Evolutionary conservation across 1,140 invertebrate genomes (phyloP), one percentile per base, ranked within the genome.

Genomic region (Leptestheria dahalacensis): DNA sequence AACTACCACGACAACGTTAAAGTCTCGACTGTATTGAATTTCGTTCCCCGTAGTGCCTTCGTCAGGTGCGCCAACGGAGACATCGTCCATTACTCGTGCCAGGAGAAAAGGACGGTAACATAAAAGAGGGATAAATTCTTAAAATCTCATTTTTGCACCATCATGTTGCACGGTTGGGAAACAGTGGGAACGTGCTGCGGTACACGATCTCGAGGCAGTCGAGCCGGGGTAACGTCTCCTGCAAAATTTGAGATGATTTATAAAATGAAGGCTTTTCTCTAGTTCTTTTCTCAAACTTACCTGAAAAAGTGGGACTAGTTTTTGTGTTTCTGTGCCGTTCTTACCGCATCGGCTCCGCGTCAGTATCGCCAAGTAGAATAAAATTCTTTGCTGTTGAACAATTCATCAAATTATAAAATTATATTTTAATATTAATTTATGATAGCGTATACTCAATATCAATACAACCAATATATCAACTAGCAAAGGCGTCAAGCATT

Each of bases 1-100:
- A 2, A 24, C 11, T 56, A n/a, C n/a, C n/a, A n/a, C n/a, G n/a
- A n/a, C n/a, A n/a, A n/a, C n/a, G n/a, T n/a, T n/a, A n/a, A n/a
- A n/a, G n/a, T n/a, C n/a, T n/a, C n/a, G n/a, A n/a, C n/a, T 55
- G 51, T 60, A 29, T 29, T 52, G 3, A 23, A 11, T 52, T 9
- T 52, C 25, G 6, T 10, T 20, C 29, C 66, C 78, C 79, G 67
- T 71, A 87, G 88, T 74, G 90, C 91, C 26, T 91, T 97, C 73
- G 88, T 90, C 3, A 76, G 89, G 28, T 92, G 89, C 74, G 88
- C 91, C 1, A 88, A 89, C 73, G 91, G 90, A 2, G 84, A 91
- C 65, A 84, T 94, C 29, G 89, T 95, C 3, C 91, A 97, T 74
- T 91, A 88, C 69, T 89, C 84, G 0, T 95, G 91, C 72, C 69